A percentile compares a stretch with the other conserved stretches of the same genome.
These are phyloP conservation scores for Dicrostonyx torquatus DNA, from an alignment of 2,797 vertebrate species.

Conservation along the genomic window DNA sequence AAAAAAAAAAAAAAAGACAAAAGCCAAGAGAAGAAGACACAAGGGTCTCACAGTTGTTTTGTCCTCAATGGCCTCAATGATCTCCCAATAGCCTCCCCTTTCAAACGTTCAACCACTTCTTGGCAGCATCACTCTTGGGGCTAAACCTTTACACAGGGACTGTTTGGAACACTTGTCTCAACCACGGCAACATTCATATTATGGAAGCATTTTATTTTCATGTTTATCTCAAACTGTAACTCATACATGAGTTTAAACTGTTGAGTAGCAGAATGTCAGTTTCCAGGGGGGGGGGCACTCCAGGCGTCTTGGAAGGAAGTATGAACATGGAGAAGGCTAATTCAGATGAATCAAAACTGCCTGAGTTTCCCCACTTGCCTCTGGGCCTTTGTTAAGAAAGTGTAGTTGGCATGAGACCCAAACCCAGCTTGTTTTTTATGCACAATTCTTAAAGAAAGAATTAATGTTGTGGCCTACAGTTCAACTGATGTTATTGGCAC, in stretches of 20 bases:
- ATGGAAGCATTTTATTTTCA: not conserved
- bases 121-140: not conserved
- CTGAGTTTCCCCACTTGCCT: not conserved
- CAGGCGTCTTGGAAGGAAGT: not conserved
- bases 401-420: not conserved
- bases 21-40: not conserved
- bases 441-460: not conserved
- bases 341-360: not conserved
- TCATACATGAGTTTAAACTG: not conserved
- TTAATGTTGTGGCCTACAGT: not conserved
- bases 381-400: not conserved
- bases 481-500: not conserved
- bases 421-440: not conserved
- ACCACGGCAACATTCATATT: not conserved
- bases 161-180: not conserved
- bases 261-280: not conserved
- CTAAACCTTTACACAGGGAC: not conserved
- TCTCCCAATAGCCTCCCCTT: not conserved
- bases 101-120: not conserved
- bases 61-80: not conserved
- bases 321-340: not conserved
- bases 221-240: not conserved
- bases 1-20: not conserved
- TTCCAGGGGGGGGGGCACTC: not conserved
- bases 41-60: not conserved